Base-by-base conservation (phyloP, 2,888 invertebrate genomes). In the Heteromurus nitidus region DNA sequence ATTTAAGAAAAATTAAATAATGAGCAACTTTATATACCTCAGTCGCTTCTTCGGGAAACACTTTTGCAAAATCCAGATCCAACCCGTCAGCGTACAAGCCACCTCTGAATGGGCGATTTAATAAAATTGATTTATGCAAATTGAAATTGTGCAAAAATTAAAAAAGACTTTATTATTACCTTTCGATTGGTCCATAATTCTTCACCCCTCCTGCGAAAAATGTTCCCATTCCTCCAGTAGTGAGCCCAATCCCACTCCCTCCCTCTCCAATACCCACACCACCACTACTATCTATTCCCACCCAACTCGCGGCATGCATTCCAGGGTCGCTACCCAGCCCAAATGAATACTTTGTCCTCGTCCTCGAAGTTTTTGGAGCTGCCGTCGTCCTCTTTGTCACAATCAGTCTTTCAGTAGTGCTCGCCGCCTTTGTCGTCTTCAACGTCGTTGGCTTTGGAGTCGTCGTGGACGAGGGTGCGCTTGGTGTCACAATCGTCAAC, bases 61-160 rank as follows among this genome's bases (percentile, higher is more conserved):
- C 82, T 44, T 84, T 84, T 22, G 84, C 70, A 55, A 84, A 84
- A 44, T 84, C 84, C 47, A 84, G 31, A 28, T 84, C 84, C 47
- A 82, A 24, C 36, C 84, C 84, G 24, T 82, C 84, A n/a, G 82
- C 69, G 42, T 82, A 82, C 13, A 84, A 80, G 1, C 84, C 84
- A 16, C 84, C 84, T 60, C 84, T 84, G 44, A 18, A 70, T 36
- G 5, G 13, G 47, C n/a, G n/a, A n/a, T n/a, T n/a, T n/a, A n/a
- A n/a, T n/a, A 36, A 36, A 36, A 36, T 36, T 36, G 13, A 13
- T 36, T 36, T 9, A 5, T 36, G 13, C 36, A 9, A 9, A 5
- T 9, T 36, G 5, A 36, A 36, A 9, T 36, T 36, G 36, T 36
- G n/a, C n/a, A n/a, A n/a, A 36, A 36, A 9, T 36, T 36, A 5